These are phyloP conservation scores for Onychostoma macrolepis DNA, from an alignment of 2,113 vertebrate species.

Conservation along the genomic window DNA sequence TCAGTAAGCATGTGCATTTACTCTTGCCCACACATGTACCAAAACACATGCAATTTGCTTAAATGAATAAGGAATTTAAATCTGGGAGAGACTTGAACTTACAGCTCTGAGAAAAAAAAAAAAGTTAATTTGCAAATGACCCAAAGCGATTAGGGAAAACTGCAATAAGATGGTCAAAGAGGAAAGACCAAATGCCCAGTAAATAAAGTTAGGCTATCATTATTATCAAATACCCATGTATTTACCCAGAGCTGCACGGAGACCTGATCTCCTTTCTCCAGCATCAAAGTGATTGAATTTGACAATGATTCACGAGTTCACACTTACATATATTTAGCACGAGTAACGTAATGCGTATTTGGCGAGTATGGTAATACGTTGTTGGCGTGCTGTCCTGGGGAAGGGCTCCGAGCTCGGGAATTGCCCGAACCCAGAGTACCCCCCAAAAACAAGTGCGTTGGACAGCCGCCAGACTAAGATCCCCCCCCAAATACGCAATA, in stretches of 20 bases:
- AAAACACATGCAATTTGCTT: neutral
- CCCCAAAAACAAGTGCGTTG: too few species aligned
- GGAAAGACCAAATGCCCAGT: neutral
- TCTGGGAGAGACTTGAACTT: neutral
- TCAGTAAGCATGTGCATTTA: too few species aligned
- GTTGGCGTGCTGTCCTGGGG: too few species aligned
- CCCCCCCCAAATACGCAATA: too few species aligned
- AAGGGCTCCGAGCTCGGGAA: too few species aligned
- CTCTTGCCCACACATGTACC: neutral
- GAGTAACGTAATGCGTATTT: too few species aligned
- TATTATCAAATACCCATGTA: conserved; percentile 54
- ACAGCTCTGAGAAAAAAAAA: too few species aligned
- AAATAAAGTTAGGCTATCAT: neutral
- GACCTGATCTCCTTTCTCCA: neutral
- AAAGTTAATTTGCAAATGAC: neutral
- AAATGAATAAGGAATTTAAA: neutral
- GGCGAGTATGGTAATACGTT: too few species aligned
- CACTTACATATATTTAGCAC: too few species aligned
- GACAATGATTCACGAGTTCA: too few species aligned
- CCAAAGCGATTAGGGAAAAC: neutral
- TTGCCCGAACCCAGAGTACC: too few species aligned
- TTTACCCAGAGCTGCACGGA: accelerated
- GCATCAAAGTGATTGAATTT: neutral
- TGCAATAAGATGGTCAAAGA: neutral
- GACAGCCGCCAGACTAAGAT: too few species aligned